These are phyloP conservation scores for Helicorthomorpha holstii DNA, from an alignment of 1,140 invertebrate genomes.

Conservation along the genomic window DNA sequence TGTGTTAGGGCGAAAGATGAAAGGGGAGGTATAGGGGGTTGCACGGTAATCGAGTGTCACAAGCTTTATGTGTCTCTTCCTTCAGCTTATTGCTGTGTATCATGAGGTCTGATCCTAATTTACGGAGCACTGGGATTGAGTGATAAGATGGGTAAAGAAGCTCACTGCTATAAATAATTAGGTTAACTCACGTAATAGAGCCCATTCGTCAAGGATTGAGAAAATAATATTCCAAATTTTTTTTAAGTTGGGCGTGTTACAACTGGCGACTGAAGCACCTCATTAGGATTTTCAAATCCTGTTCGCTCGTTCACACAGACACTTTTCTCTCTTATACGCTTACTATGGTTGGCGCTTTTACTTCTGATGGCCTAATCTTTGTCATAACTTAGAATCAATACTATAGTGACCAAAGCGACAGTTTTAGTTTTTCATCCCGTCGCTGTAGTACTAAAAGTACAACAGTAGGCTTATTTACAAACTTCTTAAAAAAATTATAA, in stretches of 20 bases:
- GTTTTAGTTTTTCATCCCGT: too few relatives aligned
- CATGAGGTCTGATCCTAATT: constrained; percentile 8
- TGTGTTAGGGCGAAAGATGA: too few relatives aligned
- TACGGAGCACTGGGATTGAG: constrained; percentile 7
- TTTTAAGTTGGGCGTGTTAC: background rate
- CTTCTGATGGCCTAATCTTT: background rate
- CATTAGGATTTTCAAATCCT: background rate
- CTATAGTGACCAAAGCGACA: too few relatives aligned
- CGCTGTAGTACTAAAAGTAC: too few relatives aligned
- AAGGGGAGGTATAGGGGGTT: too few relatives aligned
- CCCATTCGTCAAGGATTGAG: constrained; percentile 6
- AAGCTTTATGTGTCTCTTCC: background rate
- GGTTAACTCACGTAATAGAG: constrained; percentile 2
- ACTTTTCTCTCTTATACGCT: background rate
- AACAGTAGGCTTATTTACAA: too few relatives aligned
- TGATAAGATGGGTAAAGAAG: constrained; percentile 10
- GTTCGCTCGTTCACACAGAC: background rate
- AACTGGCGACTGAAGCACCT: background rate
- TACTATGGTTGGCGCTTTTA: background rate
- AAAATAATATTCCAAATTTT: background rate
- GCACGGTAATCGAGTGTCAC: too few relatives aligned
- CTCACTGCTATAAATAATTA: constrained; percentile 10
- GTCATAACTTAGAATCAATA: background rate
- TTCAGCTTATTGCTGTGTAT: constrained; percentile 1
- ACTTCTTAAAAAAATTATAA: too few relatives aligned